A percentile compares a stretch with the other conserved stretches of the same genome.
These are phyloP conservation scores for Nomada lathburiana DNA, from an alignment of 2,888 invertebrate species.

Conservation along the genomic window DNA sequence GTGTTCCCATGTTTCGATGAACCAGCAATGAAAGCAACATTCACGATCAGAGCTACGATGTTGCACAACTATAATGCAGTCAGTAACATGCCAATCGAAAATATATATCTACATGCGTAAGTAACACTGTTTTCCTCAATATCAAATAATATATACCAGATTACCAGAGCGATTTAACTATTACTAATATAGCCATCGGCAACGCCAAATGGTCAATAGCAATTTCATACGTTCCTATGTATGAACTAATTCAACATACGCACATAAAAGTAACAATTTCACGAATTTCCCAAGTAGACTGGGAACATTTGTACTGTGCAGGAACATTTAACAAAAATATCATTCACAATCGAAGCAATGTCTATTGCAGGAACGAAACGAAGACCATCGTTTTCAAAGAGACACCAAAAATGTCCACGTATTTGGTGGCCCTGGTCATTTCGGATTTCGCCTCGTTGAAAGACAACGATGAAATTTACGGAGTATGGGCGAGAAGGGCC, in stretches of 20 bases:
- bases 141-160: neutral
- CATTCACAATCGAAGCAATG: neutral
- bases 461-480: slow-evolving; percentile 39
- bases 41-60: slow-evolving; percentile 84
- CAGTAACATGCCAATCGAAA: slow-evolving; percentile 74
- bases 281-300: too few species aligned
- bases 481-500: slow-evolving; percentile 89
- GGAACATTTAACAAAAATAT: too few species aligned
- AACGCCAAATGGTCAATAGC: too few species aligned
- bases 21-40: slow-evolving; percentile 89
- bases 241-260: too few species aligned
- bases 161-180: too few species aligned
- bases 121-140: slow-evolving; percentile 53
- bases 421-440: slow-evolving; percentile 93
- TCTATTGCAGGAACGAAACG: slow-evolving; percentile 11
- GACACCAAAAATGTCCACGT: slow-evolving; percentile 91
- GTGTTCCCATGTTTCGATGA: slow-evolving; percentile 92
- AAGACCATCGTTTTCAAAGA: slow-evolving; percentile 80
- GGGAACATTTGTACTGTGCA: too few species aligned
- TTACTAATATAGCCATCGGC: too few species aligned
- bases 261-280: too few species aligned
- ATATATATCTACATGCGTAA: slow-evolving; percentile 66
- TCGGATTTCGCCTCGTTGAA: slow-evolving; percentile 87
- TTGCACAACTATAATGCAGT: slow-evolving; percentile 77
- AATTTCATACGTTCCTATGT: too few species aligned